These are phyloP conservation scores for Agrilus biguttatus DNA, from an alignment of 2,888 invertebrate species.

Conservation along the genomic window DNA sequence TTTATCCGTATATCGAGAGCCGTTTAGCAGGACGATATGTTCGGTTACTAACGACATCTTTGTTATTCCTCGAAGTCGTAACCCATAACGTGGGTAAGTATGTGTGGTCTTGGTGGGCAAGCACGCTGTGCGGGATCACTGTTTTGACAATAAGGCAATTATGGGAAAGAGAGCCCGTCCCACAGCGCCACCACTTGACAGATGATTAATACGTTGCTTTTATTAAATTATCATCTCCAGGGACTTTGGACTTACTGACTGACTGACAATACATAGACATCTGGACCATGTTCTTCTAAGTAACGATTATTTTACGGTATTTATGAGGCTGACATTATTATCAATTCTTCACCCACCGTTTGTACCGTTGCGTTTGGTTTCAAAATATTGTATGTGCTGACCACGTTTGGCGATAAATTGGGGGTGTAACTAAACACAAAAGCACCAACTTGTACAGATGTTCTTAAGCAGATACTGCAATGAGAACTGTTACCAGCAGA, in stretches of 20 bases:
- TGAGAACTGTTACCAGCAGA: too few species aligned
- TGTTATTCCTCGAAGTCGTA: constrained; percentile 17
- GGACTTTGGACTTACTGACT: constrained; percentile 9
- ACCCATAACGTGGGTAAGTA: constrained; percentile 3
- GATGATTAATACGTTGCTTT: constrained; percentile 29
- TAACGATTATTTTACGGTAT: too few species aligned
- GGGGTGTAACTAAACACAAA: too few species aligned
- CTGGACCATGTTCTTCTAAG: constrained; percentile 2
- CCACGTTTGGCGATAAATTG: too few species aligned
- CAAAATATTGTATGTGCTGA: too few species aligned
- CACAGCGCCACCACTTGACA: constrained; percentile 27
- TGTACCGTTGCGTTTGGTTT: too few species aligned
- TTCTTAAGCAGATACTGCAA: too few species aligned
- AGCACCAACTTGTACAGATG: too few species aligned
- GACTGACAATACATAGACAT: constrained; percentile 7
- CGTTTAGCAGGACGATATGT: too few species aligned
- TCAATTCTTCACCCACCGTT: too few species aligned
- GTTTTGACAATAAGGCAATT: constrained; percentile 32
- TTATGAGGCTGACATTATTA: too few species aligned
- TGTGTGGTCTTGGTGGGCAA: constrained; percentile 23
- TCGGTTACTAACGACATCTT: not conserved
- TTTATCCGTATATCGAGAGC: too few species aligned
- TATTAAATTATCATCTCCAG: constrained; percentile 31
- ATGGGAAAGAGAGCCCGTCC: constrained; percentile 25
- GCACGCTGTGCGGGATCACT: constrained; percentile 23